These are phyloP conservation scores for Petroica traversi DNA, from an alignment of 2,113 vertebrate species.

Conservation along the genomic window DNA sequence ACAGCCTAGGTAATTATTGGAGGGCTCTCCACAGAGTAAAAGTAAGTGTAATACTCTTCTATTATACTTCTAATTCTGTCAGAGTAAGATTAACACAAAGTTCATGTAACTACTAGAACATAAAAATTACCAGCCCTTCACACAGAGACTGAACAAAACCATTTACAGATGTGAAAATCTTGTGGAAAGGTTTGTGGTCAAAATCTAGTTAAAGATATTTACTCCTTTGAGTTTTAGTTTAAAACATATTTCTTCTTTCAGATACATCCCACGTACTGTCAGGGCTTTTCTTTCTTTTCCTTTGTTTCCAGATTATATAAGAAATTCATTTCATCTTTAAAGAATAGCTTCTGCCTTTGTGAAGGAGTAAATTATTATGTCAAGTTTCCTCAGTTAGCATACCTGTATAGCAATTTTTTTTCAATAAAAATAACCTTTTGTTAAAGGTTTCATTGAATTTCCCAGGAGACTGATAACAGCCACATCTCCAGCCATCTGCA, in stretches of 20 bases:
- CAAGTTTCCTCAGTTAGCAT: slow-evolving; percentile 26
- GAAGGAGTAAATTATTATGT: slow-evolving; percentile 54
- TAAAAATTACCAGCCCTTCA: neutral
- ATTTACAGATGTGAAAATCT: neutral
- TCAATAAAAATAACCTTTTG: slow-evolving; percentile 43
- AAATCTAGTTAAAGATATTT: slow-evolving; percentile 26
- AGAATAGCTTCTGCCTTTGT: slow-evolving; percentile 13
- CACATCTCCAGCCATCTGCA: slow-evolving; percentile 4
- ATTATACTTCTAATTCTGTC: neutral
- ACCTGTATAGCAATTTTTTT: neutral
- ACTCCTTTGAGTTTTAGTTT: slow-evolving; percentile 24
- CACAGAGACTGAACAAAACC: neutral
- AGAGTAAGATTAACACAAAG: slow-evolving; percentile 2
- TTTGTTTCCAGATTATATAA: slow-evolving; percentile 52
- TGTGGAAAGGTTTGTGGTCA: slow-evolving; percentile 26
- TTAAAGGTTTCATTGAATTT: slow-evolving; percentile 25
- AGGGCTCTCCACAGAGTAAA: neutral
- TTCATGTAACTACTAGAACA: neutral
- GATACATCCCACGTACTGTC: slow-evolving; percentile 30
- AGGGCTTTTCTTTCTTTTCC: slow-evolving; percentile 15
- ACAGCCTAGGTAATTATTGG: neutral
- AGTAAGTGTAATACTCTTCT: neutral
- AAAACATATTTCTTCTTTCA: slow-evolving; percentile 29
- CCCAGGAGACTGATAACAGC: slow-evolving; percentile 2
- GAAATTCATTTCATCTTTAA: slow-evolving; percentile 27